Evolutionary conservation across 2,797 vertebrate species (phyloP).

Genomic region (Merluccius polli): DNA sequence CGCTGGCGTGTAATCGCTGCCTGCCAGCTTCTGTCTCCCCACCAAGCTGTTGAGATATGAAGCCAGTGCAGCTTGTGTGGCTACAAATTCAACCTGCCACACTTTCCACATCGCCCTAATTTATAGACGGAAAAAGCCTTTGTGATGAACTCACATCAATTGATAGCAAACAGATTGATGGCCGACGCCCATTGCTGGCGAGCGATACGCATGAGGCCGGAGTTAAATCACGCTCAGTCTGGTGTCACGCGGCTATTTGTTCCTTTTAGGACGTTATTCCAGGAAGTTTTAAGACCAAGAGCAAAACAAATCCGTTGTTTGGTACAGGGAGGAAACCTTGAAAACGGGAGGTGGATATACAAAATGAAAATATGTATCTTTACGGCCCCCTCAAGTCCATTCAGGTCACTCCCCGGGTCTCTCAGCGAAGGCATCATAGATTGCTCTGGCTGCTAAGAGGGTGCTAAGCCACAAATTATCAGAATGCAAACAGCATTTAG

Average conservation of each 20-base stretch:
- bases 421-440: constrained; percentile 23
- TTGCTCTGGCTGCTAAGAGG: constrained; percentile 31
- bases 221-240: background rate
- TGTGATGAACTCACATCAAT: background rate
- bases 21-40: background rate
- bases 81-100: background rate
- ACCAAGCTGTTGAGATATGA: constrained; percentile 20
- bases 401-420: constrained; percentile 23
- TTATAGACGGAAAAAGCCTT: background rate
- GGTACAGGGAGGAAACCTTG: constrained; percentile 8
- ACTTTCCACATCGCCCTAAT: background rate
- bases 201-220: background rate
- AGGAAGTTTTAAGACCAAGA: background rate
- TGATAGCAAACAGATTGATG: background rate
- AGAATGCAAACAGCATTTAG: constrained; percentile 61
- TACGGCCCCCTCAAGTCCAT: constrained; percentile 27
- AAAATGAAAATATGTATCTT: constrained; percentile 14
- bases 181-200: background rate
- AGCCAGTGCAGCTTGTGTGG: constrained; percentile 21
- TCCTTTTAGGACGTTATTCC: background rate
- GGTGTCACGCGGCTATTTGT: no score
- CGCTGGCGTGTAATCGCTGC: constrained; percentile 26
- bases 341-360: background rate
- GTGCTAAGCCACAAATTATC: constrained; percentile 48
- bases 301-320: background rate